phyloP scores from a whole-genome alignment of 2,888 invertebrate species.

The Melanostoma scalare region DNA sequence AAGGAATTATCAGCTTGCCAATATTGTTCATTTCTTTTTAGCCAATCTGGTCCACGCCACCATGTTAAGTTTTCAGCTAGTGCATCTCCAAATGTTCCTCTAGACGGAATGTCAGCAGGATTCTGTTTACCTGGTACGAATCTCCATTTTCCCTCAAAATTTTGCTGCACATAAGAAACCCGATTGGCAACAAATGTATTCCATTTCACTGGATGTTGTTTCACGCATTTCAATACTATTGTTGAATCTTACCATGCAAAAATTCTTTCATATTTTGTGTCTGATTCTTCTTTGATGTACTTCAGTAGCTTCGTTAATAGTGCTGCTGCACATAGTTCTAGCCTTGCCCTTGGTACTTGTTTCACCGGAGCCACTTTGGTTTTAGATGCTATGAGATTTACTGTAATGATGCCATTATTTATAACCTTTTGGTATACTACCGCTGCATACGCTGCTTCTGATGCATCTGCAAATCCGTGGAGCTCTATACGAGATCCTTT shows the following conservation, averaged over 20 bases:
- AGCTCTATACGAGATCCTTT: too few species aligned
- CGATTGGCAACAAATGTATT: conserved; percentile 33
- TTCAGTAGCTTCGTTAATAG: conserved; percentile 8
- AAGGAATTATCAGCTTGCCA: conserved; percentile 15
- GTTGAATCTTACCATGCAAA: conserved; percentile 16
- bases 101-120: conserved; percentile 30
- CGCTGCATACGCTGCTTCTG: too few species aligned
- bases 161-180: conserved; percentile 40
- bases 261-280: conserved; percentile 16
- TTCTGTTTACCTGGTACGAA: conserved; percentile 35
- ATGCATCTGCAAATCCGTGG: too few species aligned
- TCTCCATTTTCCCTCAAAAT: conserved; percentile 33
- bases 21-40: too few species aligned
- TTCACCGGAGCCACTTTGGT: conserved; percentile 10
- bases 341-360: neutral
- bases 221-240: conserved; percentile 19
- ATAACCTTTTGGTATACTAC: too few species aligned
- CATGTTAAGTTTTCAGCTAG: too few species aligned
- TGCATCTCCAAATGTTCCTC: too few species aligned
- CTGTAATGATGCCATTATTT: too few species aligned
- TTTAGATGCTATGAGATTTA: too few species aligned
- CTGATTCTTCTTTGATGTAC: conserved; percentile 12
- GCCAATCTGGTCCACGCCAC: too few species aligned
- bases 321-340: neutral
- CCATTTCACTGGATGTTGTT: conserved; percentile 33